A percentile compares a stretch with the other conserved stretches of the same genome.
phyloP scores from a whole-genome alignment of 2,113 vertebrate species.

The Peromyscus leucopus region DNA sequence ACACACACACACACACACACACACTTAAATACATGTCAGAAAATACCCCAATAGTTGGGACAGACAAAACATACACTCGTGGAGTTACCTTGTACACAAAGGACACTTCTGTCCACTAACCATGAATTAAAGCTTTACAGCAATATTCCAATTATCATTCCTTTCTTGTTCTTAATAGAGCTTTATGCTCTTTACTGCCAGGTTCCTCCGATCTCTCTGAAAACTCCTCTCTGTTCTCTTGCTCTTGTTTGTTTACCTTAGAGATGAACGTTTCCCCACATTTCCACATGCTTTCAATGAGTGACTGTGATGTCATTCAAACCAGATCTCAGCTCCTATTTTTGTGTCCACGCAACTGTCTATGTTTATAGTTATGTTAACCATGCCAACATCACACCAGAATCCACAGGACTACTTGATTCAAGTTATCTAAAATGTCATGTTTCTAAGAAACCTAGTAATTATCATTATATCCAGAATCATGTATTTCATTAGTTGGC shows the following conservation, averaged over 20 bases:
- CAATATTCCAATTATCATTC: background rate
- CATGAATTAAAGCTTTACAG: background rate
- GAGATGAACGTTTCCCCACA: background rate
- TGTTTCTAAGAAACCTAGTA: background rate
- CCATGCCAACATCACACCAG: background rate
- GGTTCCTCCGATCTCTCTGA: background rate
- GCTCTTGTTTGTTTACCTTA: background rate
- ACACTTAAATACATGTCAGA: background rate
- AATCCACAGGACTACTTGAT: background rate
- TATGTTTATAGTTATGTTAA: background rate
- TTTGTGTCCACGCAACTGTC: background rate
- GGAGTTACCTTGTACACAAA: background rate
- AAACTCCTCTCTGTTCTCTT: background rate
- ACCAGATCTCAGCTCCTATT: background rate
- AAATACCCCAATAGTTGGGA: background rate
- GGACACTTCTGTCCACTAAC: background rate
- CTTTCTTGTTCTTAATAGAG: background rate
- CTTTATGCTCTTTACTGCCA: background rate
- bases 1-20: background rate
- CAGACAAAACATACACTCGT: background rate
- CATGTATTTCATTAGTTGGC: background rate
- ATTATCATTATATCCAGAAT: background rate
- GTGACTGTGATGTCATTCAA: background rate
- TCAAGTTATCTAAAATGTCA: background rate
- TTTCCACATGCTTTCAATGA: constrained; percentile 3